A percentile compares a stretch with the other conserved stretches of the same genome.
These are phyloP conservation scores for Metalampra italica DNA, from an alignment of 2,888 invertebrate genomes.

Conservation along the genomic window DNA sequence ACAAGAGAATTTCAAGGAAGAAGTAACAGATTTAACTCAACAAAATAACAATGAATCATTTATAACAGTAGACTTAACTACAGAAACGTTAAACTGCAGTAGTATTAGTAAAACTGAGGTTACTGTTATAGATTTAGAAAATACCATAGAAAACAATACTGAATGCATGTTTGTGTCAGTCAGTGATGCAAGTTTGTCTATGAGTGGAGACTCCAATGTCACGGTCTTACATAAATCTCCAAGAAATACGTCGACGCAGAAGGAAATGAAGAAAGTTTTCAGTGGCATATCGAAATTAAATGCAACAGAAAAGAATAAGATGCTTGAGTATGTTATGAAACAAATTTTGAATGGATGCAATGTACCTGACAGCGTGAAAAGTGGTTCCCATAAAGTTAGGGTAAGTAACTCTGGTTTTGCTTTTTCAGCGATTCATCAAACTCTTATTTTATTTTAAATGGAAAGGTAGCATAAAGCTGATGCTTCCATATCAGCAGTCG, in stretches of 20 bases:
- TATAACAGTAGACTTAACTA: slow-evolving; percentile 61
- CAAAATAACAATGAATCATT: slow-evolving; percentile 49
- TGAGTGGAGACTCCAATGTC: slow-evolving; percentile 60
- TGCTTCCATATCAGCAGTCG: too few species aligned
- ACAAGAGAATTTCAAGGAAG: slow-evolving; percentile 23
- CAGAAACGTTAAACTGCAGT: slow-evolving; percentile 15
- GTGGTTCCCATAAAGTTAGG: slow-evolving; percentile 24
- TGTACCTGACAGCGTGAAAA: slow-evolving; percentile 22
- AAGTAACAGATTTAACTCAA: slow-evolving; percentile 37
- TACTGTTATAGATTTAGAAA: slow-evolving; percentile 46
- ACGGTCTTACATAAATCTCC: slow-evolving; percentile 39
- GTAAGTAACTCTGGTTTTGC: too few species aligned
- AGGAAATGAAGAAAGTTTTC: slow-evolving; percentile 39
- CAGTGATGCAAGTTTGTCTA: slow-evolving; percentile 33
- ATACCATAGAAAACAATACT: slow-evolving; percentile 25
- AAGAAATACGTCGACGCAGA: slow-evolving; percentile 12
- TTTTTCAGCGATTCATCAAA: too few species aligned
- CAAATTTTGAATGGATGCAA: slow-evolving; percentile 56
- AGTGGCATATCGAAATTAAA: slow-evolving; percentile 50
- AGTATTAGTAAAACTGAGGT: slow-evolving; percentile 14
- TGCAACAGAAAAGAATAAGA: slow-evolving; percentile 41
- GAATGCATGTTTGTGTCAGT: slow-evolving; percentile 42
- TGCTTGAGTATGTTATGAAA: slow-evolving; percentile 50
- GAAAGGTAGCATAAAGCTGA: too few species aligned
- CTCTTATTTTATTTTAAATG: too few species aligned